A percentile compares a stretch with the other conserved stretches of the same genome.
These are phyloP conservation scores for Halichoerus grypus DNA, from an alignment of 2,113 vertebrate species.

Conservation along the genomic window DNA sequence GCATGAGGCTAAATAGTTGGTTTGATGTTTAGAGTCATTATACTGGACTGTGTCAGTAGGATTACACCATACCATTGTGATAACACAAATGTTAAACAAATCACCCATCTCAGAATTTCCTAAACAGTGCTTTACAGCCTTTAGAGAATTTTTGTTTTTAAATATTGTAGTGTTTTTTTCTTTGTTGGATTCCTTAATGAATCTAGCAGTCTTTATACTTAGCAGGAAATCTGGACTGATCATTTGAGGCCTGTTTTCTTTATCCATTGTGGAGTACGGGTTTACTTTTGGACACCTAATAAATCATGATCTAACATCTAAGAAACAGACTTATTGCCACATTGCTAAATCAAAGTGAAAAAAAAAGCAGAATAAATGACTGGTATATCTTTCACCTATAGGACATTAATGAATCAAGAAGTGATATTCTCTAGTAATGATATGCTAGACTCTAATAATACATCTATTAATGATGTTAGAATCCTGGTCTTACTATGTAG, in stretches of 20 bases:
- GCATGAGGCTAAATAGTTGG: constrained; percentile 74
- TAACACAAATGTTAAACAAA: constrained; percentile 85
- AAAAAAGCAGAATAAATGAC: constrained; percentile 40
- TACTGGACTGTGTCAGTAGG: constrained; percentile 77
- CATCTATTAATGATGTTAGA: constrained; percentile 33
- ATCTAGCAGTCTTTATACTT: constrained; percentile 88
- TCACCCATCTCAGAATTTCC: constrained; percentile 79
- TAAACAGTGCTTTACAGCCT: constrained; percentile 72
- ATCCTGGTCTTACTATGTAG: not conserved
- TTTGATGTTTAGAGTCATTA: constrained; percentile 83
- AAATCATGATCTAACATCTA: constrained; percentile 88
- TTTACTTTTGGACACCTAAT: constrained; percentile 89
- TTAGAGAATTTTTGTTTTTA: constrained; percentile 55
- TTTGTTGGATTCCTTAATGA: constrained; percentile 88
- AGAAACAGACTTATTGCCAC: constrained; percentile 81
- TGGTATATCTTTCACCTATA: constrained; percentile 46
- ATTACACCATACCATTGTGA: constrained; percentile 81
- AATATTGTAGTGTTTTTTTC: constrained; percentile 83
- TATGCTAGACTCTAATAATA: not conserved
- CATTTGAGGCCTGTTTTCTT: constrained; percentile 89
- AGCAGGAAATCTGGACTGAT: constrained; percentile 88
- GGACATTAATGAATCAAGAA: constrained; percentile 34
- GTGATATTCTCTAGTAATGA: constrained; percentile 53
- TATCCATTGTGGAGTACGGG: constrained; percentile 83
- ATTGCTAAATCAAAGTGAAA: constrained; percentile 74